A percentile compares a stretch with the other conserved stretches of the same genome.
Evolutionary conservation across 2,888 invertebrate species (phyloP).

Genomic region (Parasteatoda lunata): DNA sequence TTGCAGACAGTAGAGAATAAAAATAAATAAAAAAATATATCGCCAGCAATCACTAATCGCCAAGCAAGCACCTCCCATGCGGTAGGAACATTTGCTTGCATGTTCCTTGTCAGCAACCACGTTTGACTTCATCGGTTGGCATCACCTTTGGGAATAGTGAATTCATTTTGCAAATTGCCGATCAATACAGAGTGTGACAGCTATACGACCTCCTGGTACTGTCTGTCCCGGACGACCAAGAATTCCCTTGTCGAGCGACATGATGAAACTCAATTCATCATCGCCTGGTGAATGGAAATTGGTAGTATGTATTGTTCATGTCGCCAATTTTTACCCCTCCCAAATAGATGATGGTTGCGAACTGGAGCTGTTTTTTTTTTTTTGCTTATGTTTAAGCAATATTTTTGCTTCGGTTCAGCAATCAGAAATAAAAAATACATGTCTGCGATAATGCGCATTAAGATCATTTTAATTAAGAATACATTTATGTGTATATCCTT

Average conservation of each 20-base stretch:
- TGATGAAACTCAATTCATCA: constrained; percentile 59
- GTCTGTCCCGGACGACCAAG: background rate
- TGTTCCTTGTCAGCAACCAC: constrained; percentile 6
- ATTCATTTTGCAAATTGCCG: constrained; percentile 64
- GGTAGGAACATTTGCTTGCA: background rate
- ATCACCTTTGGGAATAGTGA: constrained; percentile 43
- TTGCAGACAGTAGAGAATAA: constrained; percentile 17
- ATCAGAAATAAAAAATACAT: too few species aligned
- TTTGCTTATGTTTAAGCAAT: too few species aligned
- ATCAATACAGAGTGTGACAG: constrained; percentile 60
- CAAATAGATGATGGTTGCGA: too few species aligned
- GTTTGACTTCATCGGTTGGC: constrained; percentile 57
- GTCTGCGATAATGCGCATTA: too few species aligned
- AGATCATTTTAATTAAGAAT: too few species aligned
- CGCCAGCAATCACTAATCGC: constrained; percentile 61
- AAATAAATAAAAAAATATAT: constrained; percentile 22
- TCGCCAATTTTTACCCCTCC: too few species aligned
- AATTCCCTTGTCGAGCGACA: constrained; percentile 21
- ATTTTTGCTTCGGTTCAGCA: too few species aligned
- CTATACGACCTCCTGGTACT: constrained; percentile 12
- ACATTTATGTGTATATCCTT: too few species aligned
- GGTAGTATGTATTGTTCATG: constrained; percentile 9
- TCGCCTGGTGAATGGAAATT: constrained; percentile 19
- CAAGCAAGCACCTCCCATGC: constrained; percentile 24
- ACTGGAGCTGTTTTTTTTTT: too few species aligned